Evolutionary conservation across 2,797 vertebrate species (phyloP).

Genomic region (Urophycis tenuis): DNA sequence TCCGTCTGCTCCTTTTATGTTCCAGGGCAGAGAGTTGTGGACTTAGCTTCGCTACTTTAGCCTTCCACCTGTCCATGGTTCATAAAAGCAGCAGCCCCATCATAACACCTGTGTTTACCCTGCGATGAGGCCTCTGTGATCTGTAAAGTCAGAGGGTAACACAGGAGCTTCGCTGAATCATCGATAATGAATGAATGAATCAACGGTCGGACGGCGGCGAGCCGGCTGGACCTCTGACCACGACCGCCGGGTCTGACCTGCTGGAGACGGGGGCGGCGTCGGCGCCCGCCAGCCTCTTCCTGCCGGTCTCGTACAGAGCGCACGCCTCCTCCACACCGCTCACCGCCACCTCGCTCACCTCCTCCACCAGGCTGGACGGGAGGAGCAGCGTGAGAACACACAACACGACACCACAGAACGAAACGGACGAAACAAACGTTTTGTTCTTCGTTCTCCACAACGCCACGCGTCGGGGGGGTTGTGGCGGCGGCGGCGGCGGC

Average conservation of each 20-base stretch:
- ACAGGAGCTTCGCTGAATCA: neutral
- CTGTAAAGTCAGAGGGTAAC: neutral
- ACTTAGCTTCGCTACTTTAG: neutral
- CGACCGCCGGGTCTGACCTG: constrained; percentile 18
- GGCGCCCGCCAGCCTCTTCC: constrained; percentile 38
- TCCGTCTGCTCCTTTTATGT: neutral
- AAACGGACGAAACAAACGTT: neutral
- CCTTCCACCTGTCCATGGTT: neutral
- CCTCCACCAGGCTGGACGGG: constrained; percentile 67
- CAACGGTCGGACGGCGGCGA: no score
- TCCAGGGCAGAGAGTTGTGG: neutral
- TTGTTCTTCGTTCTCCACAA: neutral
- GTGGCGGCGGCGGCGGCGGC: no score
- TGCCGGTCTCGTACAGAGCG: constrained; percentile 62
- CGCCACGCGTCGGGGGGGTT: no score
- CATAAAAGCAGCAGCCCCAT: neutral
- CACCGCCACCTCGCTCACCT: constrained; percentile 66
- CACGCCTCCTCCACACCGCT: constrained; percentile 63
- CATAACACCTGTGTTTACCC: neutral
- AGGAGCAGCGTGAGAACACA: constrained; percentile 20
- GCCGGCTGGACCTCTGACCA: neutral
- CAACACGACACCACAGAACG: neutral
- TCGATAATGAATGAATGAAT: no score
- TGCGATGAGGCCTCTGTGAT: neutral
- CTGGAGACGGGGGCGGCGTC: constrained; percentile 30